phyloP scores from a whole-genome alignment of 2,797 vertebrate genomes.

The Neomorphus geoffroyi region DNA sequence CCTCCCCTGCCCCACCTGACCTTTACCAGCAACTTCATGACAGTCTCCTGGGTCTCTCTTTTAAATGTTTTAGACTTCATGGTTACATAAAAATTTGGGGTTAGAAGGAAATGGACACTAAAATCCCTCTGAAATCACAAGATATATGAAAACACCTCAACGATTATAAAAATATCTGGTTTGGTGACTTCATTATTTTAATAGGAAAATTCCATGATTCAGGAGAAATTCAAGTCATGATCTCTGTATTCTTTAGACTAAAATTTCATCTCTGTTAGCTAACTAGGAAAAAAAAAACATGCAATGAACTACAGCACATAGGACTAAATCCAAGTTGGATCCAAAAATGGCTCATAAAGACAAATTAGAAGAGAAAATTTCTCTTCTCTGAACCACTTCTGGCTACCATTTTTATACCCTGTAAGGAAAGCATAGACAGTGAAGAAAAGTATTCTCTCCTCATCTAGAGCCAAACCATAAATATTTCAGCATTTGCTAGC shows the following conservation, averaged over 20 bases:
- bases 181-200: background rate
- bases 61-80: background rate
- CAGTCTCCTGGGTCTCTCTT: background rate
- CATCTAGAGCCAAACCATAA: constrained; percentile 1
- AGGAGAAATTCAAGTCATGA: background rate
- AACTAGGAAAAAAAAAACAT: background rate
- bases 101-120: background rate
- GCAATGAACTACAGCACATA: background rate
- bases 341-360: background rate
- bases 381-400: background rate
- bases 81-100: background rate
- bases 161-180: background rate
- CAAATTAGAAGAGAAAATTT: background rate
- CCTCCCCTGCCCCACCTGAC: background rate
- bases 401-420: constrained; percentile 11
- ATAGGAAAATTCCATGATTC: background rate
- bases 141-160: background rate
- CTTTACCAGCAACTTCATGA: background rate
- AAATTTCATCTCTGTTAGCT: background rate
- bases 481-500: constrained; percentile 5
- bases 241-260: background rate
- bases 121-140: background rate
- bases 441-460: background rate
- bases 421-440: constrained; percentile 1
- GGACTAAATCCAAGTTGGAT: background rate